Percentiles rank a stretch among this genome's conserved stretches.
phyloP scores from a whole-genome alignment of 2,888 invertebrate species.

The Phengaris arion region DNA sequence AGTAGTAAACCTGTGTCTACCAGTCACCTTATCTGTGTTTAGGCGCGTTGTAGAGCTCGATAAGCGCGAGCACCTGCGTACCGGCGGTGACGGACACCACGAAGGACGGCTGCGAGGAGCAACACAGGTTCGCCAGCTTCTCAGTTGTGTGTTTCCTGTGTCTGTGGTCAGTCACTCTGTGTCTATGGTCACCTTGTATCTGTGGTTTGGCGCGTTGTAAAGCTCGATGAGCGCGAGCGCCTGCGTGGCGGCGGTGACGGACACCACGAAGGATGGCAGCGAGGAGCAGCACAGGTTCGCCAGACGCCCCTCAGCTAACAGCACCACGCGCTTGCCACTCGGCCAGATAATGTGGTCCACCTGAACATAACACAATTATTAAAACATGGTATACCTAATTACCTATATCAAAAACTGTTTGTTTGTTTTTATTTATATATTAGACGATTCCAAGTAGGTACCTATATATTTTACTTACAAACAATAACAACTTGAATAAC shows the following conservation, averaged over 20 bases:
- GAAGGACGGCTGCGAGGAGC: conserved; percentile 98
- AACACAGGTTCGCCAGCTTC: conserved; percentile 97
- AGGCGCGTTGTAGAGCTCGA: conserved; percentile 91
- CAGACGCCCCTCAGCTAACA: conserved; percentile 95
- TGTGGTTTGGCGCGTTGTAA: conserved; percentile 95
- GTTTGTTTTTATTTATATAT: too few relatives aligned
- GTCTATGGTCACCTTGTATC: conserved; percentile 81
- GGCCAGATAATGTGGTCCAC: conserved; percentile 99
- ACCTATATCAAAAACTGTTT: too few relatives aligned
- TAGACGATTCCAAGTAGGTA: too few relatives aligned
- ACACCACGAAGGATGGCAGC: conserved; percentile 98
- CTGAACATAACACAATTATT: conserved; percentile 44
- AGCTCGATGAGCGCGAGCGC: conserved; percentile 97
- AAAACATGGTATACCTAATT: not conserved
- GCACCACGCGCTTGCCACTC: conserved; percentile 95
- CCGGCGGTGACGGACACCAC: conserved; percentile 98
- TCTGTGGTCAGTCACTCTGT: conserved; percentile 32
- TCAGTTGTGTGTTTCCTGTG: conserved; percentile 81
- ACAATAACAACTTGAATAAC: too few relatives aligned
- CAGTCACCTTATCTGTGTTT: conserved; percentile 32
- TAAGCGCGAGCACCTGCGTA: conserved; percentile 97
- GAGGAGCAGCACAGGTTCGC: conserved; percentile 98
- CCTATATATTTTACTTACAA: too few relatives aligned
- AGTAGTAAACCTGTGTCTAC: not conserved
- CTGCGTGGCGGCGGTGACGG: conserved; percentile 98